Base-by-base conservation (phyloP, 2,888 invertebrate species). In the Hybos culiciformis region DNA sequence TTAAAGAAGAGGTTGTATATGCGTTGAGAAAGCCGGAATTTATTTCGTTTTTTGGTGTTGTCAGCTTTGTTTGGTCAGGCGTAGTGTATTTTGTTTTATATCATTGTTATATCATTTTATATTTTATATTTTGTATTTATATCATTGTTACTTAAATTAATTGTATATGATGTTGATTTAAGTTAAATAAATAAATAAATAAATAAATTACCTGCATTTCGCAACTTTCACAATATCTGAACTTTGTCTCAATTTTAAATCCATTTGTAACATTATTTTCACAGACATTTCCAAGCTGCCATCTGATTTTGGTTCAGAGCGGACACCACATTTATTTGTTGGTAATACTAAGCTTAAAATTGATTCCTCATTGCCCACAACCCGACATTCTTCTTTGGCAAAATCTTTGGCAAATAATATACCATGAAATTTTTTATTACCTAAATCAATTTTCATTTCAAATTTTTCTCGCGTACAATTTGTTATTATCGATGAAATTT, bases 331-430 rank as follows among this genome's bases (percentile, higher is more conserved):
- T 8, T 80, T 65, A 1, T 63, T 63, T 19, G 63, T 64, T 44
- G 66, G 65, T 36, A 66, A 39, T 7, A 54, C 57, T 14, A 66
- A 46, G 3, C 58, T 54, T 4, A 66, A 55, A 12, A 54, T 55
- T 2, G 51, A 48, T 6, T 55, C 50, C 15, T 51, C 49, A 40
- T 56, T 58, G 66, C 83, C 83, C 56, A 74, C 70, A 11, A 72
- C 67, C 21, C 74, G 70, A 54, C 84, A 84, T 56, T 81, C 81
- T 46, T 77, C 72, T n/a, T n/a, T n/a, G 0, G 80, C 75, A 60
- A 83, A 83, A 53, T 83, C 83, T 62, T 78, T 80, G 48, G 83
- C 80, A 56, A 83, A 83, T 24, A 83, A 66, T 7, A 81, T 60
- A 7, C 84, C 84, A 52, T 77, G 78, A 64, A 84, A 84, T 1